Evolutionary conservation across 2,888 invertebrate genomes (phyloP).

Genomic region (Drosophila diplacantha): DNA sequence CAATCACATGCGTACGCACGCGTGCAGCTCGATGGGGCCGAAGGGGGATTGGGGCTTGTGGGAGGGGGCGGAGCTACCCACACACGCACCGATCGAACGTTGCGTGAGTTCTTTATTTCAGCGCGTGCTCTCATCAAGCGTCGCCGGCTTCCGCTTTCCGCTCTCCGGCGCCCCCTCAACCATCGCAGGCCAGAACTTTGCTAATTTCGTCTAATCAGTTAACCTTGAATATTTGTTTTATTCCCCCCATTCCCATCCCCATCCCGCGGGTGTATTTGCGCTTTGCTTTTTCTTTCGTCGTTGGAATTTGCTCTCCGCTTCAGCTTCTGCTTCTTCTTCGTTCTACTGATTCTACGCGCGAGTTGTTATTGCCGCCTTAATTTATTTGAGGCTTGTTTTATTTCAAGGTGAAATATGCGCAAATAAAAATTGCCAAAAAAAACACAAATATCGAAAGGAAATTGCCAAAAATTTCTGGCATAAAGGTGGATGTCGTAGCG

Average conservation of each 20-base stretch:
- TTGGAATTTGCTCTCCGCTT: constrained; percentile 53
- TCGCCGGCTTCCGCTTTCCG: neutral
- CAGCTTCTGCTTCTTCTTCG: neutral
- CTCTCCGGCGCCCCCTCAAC: constrained; percentile 42
- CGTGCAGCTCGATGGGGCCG: constrained; percentile 30
- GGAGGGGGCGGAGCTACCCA: constrained; percentile 18
- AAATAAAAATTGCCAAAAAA: constrained; percentile 49
- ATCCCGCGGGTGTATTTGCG: constrained; percentile 49
- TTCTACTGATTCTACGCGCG: constrained; percentile 30
- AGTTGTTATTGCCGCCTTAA: constrained; percentile 52
- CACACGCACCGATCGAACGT: constrained; percentile 54
- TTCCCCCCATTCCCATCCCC: constrained; percentile 33
- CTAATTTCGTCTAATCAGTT: constrained; percentile 73
- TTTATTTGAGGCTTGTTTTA: constrained; percentile 67
- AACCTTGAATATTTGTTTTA: constrained; percentile 70
- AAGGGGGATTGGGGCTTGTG: neutral
- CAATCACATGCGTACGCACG: constrained; percentile 54
- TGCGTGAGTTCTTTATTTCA: constrained; percentile 62
- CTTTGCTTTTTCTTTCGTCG: constrained; percentile 49
- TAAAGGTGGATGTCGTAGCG: constrained; percentile 2
- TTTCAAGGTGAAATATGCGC: constrained; percentile 71
- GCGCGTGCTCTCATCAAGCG: constrained; percentile 65
- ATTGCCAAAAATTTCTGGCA: constrained; percentile 31
- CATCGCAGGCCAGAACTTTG: constrained; percentile 63
- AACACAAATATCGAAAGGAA: constrained; percentile 42